Evolutionary conservation across 2,113 vertebrate genomes (phyloP).

Genomic region (Lophotis ruficrista): DNA sequence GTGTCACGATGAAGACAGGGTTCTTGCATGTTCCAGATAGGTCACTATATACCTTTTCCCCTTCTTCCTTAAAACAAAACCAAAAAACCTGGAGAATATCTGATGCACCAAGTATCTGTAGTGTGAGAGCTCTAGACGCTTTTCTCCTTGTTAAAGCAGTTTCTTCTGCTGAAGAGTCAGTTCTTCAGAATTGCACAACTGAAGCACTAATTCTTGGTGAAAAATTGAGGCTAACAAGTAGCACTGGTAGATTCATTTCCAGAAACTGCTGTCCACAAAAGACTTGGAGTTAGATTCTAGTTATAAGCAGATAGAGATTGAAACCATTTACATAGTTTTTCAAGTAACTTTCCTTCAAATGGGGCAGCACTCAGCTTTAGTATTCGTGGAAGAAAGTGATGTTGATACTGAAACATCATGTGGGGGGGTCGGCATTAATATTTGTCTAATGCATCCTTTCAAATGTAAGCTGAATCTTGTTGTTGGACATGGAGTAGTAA

Average conservation of each 20-base stretch:
- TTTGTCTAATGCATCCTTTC: not conserved
- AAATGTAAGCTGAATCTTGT: not conserved
- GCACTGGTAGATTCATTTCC: not conserved
- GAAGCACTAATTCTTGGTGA: not conserved
- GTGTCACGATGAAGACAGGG: not conserved
- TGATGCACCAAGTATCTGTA: not conserved
- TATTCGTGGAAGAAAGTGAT: not conserved
- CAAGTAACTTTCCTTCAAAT: not conserved
- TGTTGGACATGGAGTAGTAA: not conserved
- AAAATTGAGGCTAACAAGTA: not conserved
- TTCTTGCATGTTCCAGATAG: not conserved
- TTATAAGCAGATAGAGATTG: not conserved
- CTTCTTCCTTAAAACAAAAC: not conserved
- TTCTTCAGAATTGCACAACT: not conserved
- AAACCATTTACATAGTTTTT: not conserved
- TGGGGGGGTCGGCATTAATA: not conserved
- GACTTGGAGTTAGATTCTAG: not conserved
- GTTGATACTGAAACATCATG: not conserved
- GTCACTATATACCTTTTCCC: not conserved
- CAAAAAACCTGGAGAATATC: not conserved
- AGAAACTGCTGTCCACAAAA: not conserved
- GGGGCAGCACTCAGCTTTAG: rapidly evolving
- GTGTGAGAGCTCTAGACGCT: not conserved
- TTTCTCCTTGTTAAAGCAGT: not conserved
- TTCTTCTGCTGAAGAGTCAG: not conserved